Base-by-base conservation (phyloP, 2,888 invertebrate species). In the Cremastinae sp. region DNA sequence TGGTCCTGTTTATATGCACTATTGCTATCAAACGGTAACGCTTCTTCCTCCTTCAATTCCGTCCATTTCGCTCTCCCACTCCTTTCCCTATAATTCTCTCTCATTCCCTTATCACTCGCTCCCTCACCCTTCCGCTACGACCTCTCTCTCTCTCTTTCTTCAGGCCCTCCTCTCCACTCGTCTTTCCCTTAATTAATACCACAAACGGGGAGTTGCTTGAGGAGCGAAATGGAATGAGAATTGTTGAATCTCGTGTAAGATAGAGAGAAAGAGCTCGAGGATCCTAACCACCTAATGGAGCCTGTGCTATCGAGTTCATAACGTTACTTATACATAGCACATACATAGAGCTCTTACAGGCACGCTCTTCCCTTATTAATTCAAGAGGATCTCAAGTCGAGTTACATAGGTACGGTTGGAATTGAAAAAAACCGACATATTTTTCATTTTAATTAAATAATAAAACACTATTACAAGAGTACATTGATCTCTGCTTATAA, bases 151-250 rank as follows among this genome's bases (percentile, higher is more conserved):
- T 56, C 38, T 61, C 43, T 54, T 53, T 34, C 14, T 61, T 47
- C 45, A 51, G 41, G 54, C 56, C 78, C 76, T 61, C 58, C 41
- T 61, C 58, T 36, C 73, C 79, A 80, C 80, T 79, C 83, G 79
- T 77, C 80, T 82, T 76, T 82, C 80, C 81, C 82, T 83, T 84
- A 84, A 85, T 84, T 85, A 84, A 84, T 84, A 83, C 81, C 78
- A 71, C 81, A 79, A 85, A 81, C 75, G 79, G 64, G 41, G 71
- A 62, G 41, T 36, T 5, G 14, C 49, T 34, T 49, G 66, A 76
- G 72, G 71, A 70, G 64, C 53, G 68, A 79, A 58, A 58, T 45
- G 53, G 68, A 68, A 74, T 49, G 64, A 22, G 69, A 61, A 65
- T 61, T 65, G 69, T 65, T 47, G 69, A 36, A 58, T 69, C 70